Percentiles rank a stretch among this genome's conserved stretches.
These are phyloP conservation scores for Oryzias celebensis DNA, from an alignment of 2,113 vertebrate species.

Conservation along the genomic window DNA sequence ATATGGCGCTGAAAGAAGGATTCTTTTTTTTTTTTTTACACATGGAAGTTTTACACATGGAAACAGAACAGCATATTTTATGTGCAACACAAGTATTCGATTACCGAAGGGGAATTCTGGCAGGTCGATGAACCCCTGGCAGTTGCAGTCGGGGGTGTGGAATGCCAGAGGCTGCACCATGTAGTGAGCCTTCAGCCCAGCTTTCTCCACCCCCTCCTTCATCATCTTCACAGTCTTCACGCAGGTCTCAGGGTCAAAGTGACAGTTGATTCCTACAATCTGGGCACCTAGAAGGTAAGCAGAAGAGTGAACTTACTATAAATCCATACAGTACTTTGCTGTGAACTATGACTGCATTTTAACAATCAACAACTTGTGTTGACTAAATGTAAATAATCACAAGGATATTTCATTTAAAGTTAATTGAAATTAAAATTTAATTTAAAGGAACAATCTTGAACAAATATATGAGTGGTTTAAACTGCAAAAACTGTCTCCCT, in stretches of 20 bases:
- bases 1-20: too few species aligned
- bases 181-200: conserved; percentile 88
- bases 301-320: conserved; percentile 2
- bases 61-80: background rate
- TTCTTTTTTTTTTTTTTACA: too few species aligned
- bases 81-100: background rate
- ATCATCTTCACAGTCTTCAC: conserved; percentile 88
- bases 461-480: too few species aligned
- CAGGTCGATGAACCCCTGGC: conserved; percentile 95
- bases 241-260: conserved; percentile 90
- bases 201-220: conserved; percentile 90
- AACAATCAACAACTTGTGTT: too few species aligned
- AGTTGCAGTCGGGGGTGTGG: conserved; percentile 93
- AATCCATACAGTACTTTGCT: background rate
- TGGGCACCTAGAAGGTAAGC: conserved; percentile 79
- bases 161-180: conserved; percentile 93
- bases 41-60: background rate
- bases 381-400: too few species aligned
- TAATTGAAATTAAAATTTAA: too few species aligned
- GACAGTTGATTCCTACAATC: conserved; percentile 94
- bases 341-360: background rate
- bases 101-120: conserved; percentile 98
- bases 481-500: too few species aligned
- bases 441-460: too few species aligned
- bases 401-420: too few species aligned